A percentile compares a stretch with the other conserved stretches of the same genome.
Evolutionary conservation across 2,888 invertebrate genomes (phyloP).

Genomic region (Eurytoma californica): DNA sequence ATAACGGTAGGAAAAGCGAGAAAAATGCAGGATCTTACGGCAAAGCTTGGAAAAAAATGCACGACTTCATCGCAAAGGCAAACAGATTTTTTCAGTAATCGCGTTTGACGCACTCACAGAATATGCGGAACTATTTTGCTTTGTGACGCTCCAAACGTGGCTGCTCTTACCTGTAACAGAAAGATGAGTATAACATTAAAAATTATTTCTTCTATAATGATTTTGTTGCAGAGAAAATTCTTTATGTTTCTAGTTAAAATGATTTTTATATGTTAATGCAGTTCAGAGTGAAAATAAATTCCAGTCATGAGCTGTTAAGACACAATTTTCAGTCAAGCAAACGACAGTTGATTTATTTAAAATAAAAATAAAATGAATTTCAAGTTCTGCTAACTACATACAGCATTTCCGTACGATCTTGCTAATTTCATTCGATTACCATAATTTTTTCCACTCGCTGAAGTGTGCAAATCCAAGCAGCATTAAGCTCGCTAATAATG

Average conservation of each 20-base stretch:
- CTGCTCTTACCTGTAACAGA: conserved; percentile 64
- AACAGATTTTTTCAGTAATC: conserved; percentile 10
- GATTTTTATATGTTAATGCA: no score
- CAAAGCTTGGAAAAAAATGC: neutral
- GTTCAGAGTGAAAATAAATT: no score
- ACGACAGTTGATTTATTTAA: neutral
- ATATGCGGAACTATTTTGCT: neutral
- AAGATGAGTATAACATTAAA: conserved; percentile 22
- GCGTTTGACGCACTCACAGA: conserved; percentile 6
- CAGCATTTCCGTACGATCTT: no score
- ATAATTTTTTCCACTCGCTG: neutral
- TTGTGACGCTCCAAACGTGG: neutral
- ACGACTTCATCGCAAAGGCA: neutral
- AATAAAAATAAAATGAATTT: no score
- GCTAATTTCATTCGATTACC: no score
- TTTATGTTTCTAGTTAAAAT: no score
- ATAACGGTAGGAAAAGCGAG: neutral
- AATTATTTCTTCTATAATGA: neutral
- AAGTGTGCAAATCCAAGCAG: conserved; percentile 21
- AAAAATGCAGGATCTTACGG: conserved; percentile 9
- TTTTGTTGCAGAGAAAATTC: no score
- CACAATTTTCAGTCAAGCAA: neutral
- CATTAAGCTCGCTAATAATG: conserved; percentile 19
- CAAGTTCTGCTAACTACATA: no score
- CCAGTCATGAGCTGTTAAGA: no score